Conservation (phyloP, 2,888 invertebrate genomes). For the Phyllotreta cruciferae region DNA sequence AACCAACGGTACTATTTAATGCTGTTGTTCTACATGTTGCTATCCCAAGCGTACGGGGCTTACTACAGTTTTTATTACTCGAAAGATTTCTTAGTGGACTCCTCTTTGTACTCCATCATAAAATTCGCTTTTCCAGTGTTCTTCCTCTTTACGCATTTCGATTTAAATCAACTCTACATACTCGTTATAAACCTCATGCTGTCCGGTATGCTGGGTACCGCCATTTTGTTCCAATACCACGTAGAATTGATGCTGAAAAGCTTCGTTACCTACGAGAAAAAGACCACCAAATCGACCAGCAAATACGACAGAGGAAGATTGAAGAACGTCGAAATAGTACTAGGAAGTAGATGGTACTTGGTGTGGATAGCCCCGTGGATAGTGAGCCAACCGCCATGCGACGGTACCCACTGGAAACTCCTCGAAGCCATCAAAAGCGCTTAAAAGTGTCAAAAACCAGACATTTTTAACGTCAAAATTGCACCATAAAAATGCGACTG, state of each 20-base stretch:
- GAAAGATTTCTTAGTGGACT: conserved; percentile 64
- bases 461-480: not conserved
- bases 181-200: conserved; percentile 74
- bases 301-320: conserved; percentile 76
- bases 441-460: not conserved
- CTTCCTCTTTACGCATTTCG: conserved; percentile 72
- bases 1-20: conserved; percentile 87
- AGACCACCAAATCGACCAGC: conserved; percentile 63
- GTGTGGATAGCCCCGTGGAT: conserved; percentile 83
- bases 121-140: conserved; percentile 78
- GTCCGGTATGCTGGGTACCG: conserved; percentile 72
- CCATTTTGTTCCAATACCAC: conserved; percentile 74
- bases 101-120: conserved; percentile 64
- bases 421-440: not conserved
- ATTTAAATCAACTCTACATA: conserved; percentile 71
- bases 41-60: conserved; percentile 74
- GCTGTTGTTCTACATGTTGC: conserved; percentile 76
- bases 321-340: conserved; percentile 76
- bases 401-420: conserved; percentile 72
- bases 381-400: conserved; percentile 75
- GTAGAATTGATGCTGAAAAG: conserved; percentile 74
- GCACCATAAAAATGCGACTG: conserved; percentile 49
- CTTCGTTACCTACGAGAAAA: conserved; percentile 76
- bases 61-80: conserved; percentile 75
- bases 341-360: conserved; percentile 83